Base-by-base conservation (phyloP, 2,113 vertebrate genomes). In the Macroglossus sobrinus region DNA sequence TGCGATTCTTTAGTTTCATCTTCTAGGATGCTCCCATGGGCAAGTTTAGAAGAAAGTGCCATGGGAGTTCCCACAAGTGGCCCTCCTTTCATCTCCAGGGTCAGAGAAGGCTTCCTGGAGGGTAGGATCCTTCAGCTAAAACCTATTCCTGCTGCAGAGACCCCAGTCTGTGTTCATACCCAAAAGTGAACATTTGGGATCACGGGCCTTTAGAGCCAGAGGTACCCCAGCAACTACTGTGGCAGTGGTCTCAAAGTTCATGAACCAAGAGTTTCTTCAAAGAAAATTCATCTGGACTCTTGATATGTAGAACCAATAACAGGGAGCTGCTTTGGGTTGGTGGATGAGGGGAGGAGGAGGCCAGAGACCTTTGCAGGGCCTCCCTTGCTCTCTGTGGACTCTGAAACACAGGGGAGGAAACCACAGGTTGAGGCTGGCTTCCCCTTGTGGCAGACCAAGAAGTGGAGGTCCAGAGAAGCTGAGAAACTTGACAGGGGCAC, bases 401-500 rank as follows among this genome's bases (percentile, higher is more conserved):
- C 47, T 75, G 71, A 80, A 43, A 14, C 30, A n/a, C 8, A 61
- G 35, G 45, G 21, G 59, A 92, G 78, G 63, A 88, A 71, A 26
- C 21, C 45, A 72, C 47, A 40, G 71, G 38, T 53, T 4, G 5
- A 72, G 38, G 4, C 18, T 38, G 26, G 28, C n/a, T 43, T 43
- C 9, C 28, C 38, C 45, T 9, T 53, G 4, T 50, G 71, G 35
- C 75, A 66, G 61, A 84, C 57, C 47, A 53, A 75, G 71, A 78
- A 91, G 53, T 40, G 26, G 33, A 94, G 47, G 47, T 43, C 85
- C 89, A 66, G 81, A 81, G 61, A 82, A 33, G 85, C 22, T 63
- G 74, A 69, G 64, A 35, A 74, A 55, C 50, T 82, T 50, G 68
- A 66, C 24, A 38, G 45, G 8, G 40, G 55, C 75, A 72, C 40